phyloP scores from a whole-genome alignment of 2,888 invertebrate species.

The Seira musarum region DNA sequence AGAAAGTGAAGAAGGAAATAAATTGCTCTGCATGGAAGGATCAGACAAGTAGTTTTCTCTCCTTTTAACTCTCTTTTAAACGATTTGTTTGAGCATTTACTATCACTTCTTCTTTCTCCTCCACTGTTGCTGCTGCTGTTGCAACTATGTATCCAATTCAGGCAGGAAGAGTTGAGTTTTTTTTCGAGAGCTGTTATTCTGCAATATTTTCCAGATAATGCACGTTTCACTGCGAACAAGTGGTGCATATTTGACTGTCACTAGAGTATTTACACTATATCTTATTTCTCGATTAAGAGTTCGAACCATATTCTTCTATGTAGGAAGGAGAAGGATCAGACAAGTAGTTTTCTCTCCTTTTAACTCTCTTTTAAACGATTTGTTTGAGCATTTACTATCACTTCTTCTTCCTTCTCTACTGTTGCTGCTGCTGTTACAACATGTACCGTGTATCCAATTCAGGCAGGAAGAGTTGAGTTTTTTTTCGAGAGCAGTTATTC shows the following conservation, averaged over 20 bases:
- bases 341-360: constrained; percentile 54
- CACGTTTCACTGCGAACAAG: constrained; percentile 35
- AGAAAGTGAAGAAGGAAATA: constrained; percentile 59
- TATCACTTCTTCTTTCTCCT: constrained; percentile 38
- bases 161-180: no score
- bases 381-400: no score
- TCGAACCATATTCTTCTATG: not conserved
- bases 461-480: no score
- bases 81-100: constrained; percentile 56
- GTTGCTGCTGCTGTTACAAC: no score
- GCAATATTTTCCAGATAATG: not conserved
- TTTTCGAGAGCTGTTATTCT: constrained; percentile 19
- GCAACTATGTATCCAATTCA: no score
- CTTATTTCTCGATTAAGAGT: constrained; percentile 16
- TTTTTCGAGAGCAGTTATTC: constrained; percentile 14
- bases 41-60: constrained; percentile 55
- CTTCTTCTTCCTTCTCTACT: constrained; percentile 36
- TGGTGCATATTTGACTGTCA: constrained; percentile 44
- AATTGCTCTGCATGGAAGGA: constrained; percentile 61
- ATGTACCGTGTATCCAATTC: no score
- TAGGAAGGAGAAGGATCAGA: constrained; percentile 42
- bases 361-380: constrained; percentile 57
- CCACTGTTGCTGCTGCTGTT: no score
- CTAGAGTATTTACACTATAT: constrained; percentile 38
- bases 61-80: constrained; percentile 55